A percentile compares a stretch with the other conserved stretches of the same genome.
phyloP scores from a whole-genome alignment of 1,140 invertebrate species.

The Maniola jurtina region DNA sequence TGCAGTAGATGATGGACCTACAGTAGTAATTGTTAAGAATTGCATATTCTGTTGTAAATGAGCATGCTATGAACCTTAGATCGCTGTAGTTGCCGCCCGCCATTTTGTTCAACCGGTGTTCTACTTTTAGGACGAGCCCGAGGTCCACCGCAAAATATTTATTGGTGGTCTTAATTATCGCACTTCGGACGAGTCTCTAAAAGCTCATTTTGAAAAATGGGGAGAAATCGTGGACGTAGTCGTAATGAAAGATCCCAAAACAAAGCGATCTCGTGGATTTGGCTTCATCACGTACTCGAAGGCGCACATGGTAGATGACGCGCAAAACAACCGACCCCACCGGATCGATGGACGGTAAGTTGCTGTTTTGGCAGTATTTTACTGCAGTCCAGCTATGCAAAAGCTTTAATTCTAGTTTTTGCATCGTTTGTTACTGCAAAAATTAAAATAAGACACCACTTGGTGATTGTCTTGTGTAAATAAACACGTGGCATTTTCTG shows the following conservation, averaged over 20 bases:
- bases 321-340: constrained; percentile 90
- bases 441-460: constrained; percentile 50
- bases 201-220: constrained; percentile 97
- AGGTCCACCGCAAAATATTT: constrained; percentile 97
- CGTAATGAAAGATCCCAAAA: constrained; percentile 98
- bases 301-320: constrained; percentile 96
- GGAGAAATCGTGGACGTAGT: constrained; percentile 98
- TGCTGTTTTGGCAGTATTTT: constrained; percentile 13
- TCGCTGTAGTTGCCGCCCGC: constrained; percentile 53
- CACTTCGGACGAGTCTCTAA: constrained; percentile 96
- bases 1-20: too few species aligned
- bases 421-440: constrained; percentile 72
- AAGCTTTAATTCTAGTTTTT: constrained; percentile 52
- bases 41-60: too few species aligned
- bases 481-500: constrained; percentile 71
- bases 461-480: constrained; percentile 63
- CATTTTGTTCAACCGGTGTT: constrained; percentile 64
- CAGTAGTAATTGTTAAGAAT: too few species aligned
- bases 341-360: constrained; percentile 82
- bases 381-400: constrained; percentile 71
- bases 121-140: constrained; percentile 85
- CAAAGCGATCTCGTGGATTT: constrained; percentile 95
- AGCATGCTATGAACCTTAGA: too few species aligned
- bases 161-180: constrained; percentile 97
- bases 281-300: constrained; percentile 98